These are phyloP conservation scores for Pantelozetes paolii DNA, from an alignment of 2,888 invertebrate species.

Conservation along the genomic window DNA sequence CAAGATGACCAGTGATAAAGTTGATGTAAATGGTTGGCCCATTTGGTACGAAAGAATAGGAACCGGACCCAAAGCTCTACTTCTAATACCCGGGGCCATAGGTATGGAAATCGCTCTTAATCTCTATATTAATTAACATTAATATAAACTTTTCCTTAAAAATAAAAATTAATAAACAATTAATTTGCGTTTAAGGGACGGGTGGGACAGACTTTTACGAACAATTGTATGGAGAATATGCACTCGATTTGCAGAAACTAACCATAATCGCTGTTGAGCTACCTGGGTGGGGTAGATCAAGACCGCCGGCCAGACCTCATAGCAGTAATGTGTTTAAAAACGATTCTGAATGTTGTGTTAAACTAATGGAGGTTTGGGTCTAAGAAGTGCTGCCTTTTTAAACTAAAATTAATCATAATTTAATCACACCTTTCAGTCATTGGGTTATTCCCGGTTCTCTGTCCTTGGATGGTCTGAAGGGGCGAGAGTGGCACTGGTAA, in stretches of 20 bases:
- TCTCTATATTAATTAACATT: too few relatives aligned
- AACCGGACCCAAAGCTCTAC: conserved; percentile 59
- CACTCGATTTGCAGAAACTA: conserved; percentile 28
- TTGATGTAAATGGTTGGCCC: conserved; percentile 60
- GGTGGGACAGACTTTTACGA: neutral
- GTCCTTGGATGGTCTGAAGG: conserved; percentile 55
- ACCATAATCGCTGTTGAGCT: conserved; percentile 26
- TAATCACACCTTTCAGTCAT: neutral
- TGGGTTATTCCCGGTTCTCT: conserved; percentile 47
- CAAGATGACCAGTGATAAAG: neutral
- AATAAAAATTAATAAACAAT: too few relatives aligned
- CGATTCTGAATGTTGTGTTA: conserved; percentile 22
- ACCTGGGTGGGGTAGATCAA: conserved; percentile 39
- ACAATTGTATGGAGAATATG: neutral
- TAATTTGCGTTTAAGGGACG: too few relatives aligned
- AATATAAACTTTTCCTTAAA: too few relatives aligned
- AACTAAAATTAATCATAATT: neutral
- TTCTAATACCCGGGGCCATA: conserved; percentile 71
- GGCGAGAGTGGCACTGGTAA: conserved; percentile 51
- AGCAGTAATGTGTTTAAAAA: neutral
- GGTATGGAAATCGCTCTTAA: conserved; percentile 1
- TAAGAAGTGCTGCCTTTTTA: neutral
- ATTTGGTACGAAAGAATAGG: conserved; percentile 65
- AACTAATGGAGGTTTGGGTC: conserved; percentile 4
- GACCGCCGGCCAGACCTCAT: conserved; percentile 14